Percentiles rank a stretch among this genome's conserved stretches.
phyloP scores from a whole-genome alignment of 2,113 vertebrate genomes.

The Sigmodon hispidus region DNA sequence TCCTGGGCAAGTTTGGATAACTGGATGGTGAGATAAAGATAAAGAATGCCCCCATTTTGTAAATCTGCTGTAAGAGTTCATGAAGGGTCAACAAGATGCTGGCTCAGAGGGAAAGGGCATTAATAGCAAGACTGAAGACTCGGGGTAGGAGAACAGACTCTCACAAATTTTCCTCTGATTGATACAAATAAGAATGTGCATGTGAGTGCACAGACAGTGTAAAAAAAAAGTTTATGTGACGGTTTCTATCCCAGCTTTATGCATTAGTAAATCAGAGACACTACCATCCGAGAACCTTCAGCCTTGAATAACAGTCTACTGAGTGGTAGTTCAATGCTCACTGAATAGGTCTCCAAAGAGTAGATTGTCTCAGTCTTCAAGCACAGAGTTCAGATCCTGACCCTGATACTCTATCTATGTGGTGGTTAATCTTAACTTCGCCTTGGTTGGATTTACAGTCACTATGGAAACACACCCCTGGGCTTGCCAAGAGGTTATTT shows the following conservation, averaged over 20 bases:
- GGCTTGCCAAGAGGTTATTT: neutral
- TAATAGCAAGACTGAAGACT: neutral
- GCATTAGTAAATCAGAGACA: accelerated
- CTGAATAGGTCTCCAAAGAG: neutral
- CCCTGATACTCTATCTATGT: neutral
- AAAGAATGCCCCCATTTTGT: accelerated
- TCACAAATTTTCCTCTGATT: neutral
- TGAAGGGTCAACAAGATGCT: no score
- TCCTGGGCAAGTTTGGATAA: neutral
- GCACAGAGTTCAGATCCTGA: neutral
- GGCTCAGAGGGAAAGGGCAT: no score
- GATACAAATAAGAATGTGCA: neutral
- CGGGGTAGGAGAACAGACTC: neutral
- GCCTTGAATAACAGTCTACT: neutral
- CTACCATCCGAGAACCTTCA: neutral
- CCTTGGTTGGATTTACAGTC: neutral
- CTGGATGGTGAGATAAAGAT: no score
- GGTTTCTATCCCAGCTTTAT: accelerated
- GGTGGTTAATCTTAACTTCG: neutral
- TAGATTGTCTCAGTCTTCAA: accelerated
- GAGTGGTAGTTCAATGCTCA: neutral
- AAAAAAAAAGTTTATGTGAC: neutral
- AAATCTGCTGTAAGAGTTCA: neutral
- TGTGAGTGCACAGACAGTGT: neutral
- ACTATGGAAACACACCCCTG: neutral